Base-by-base conservation (phyloP, 2,797 vertebrate genomes). In the Gorsachius magnificus region DNA sequence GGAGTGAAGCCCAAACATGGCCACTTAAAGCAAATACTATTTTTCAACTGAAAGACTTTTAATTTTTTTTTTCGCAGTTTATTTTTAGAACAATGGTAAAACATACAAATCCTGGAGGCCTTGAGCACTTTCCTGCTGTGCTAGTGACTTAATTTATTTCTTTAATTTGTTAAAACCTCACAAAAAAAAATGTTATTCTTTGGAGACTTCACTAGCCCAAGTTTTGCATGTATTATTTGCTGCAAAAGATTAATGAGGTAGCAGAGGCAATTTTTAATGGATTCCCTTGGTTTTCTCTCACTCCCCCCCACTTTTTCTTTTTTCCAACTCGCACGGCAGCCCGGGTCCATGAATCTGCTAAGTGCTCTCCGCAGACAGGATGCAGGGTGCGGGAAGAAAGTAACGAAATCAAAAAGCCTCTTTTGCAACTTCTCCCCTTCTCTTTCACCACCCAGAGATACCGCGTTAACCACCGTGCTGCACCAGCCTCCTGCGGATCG, bases 131-230 rank as follows among this genome's bases (percentile, higher is more conserved):
- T 85, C 96, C 96, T 92, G 94, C 96, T 97, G 97, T 74, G 97
- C 69, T 94, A 83, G 92, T 95, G 93, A 97, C 95, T 98, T 98
- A 98, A 98, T 98, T 98, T 98, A 98, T 98, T 98, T 98, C 96
- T 97, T 98, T 98, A 98, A 98, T 98, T 98, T 98, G 96, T 96
- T 98, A 96, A 96, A 98, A 97, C 96, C 87, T 94, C 87, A 96
- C 96, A 0, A 87, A 97, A 97, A 96, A 94, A 96, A 97, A 95
- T 80, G 93, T 96, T 97, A 97, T 96, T 97, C 97, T 98, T 98
- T 92, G 94, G 97, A 98, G 97, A 97, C 85, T 94, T 93, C 22
- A 21, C 88, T 92, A 97, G 93, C 93, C 91, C 89, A 93, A 95
- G 79, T 97, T 97, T 96, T 90, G 87, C 95, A 91, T 95, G 92